Evolutionary conservation across 2,113 vertebrate species (phyloP).

Genomic region (Willisornis vidua): DNA sequence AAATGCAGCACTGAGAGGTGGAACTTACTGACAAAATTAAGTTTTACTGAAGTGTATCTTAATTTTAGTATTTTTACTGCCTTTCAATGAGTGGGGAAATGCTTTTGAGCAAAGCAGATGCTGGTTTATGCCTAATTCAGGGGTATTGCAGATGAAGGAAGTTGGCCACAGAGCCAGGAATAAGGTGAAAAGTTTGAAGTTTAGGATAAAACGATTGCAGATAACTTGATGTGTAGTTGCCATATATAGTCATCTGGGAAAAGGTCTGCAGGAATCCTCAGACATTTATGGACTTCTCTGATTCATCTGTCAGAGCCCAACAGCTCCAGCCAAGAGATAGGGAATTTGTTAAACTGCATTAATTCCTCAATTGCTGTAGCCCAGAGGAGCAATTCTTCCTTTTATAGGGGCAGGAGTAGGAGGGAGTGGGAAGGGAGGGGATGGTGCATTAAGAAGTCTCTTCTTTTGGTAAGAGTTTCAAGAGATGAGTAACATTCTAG

Average conservation of each 20-base stretch:
- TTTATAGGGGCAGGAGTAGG: conserved; percentile 36
- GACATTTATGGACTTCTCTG: conserved; percentile 74
- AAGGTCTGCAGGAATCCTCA: conserved; percentile 53
- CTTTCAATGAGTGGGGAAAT: background rate
- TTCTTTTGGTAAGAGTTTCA: conserved; percentile 38
- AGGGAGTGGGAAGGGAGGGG: conserved; percentile 25
- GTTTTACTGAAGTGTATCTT: background rate
- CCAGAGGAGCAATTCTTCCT: conserved; percentile 44
- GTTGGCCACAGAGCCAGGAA: background rate
- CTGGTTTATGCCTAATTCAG: background rate
- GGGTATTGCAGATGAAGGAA: background rate
- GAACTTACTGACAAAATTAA: background rate
- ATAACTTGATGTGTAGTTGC: conserved; percentile 65
- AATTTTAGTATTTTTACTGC: background rate
- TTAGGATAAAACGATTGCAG: conserved; percentile 31
- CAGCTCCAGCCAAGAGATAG: conserved; percentile 67
- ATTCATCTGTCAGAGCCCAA: conserved; percentile 67
- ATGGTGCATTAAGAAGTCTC: background rate
- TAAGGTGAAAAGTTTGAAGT: conserved; percentile 38
- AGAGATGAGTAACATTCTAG: conserved; percentile 43
- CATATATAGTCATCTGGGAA: conserved; percentile 73
- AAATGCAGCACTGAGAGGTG: background rate
- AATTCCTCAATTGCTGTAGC: conserved; percentile 52
- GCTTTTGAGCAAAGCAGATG: background rate
- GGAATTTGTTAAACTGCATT: conserved; percentile 57